These are phyloP conservation scores for Erynnis tages DNA, from an alignment of 2,888 invertebrate genomes.

Conservation along the genomic window DNA sequence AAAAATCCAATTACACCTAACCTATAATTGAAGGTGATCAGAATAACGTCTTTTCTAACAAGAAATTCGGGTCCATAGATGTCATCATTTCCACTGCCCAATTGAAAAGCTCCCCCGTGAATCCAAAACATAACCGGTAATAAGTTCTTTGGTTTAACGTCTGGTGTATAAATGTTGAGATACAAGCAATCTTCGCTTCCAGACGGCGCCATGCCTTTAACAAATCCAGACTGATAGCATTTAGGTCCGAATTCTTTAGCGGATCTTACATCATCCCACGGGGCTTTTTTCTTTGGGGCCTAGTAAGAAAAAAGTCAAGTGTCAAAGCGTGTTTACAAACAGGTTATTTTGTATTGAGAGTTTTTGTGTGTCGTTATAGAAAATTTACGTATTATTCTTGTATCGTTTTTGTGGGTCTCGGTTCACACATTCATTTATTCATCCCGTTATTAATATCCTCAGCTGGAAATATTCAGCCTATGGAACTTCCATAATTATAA, in stretches of 20 bases:
- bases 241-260: constrained; percentile 1
- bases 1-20: constrained; percentile 49
- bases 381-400: too few species aligned
- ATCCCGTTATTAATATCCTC: too few species aligned
- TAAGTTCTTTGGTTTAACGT: constrained; percentile 34
- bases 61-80: constrained; percentile 52
- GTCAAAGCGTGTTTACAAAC: too few species aligned
- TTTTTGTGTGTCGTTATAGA: too few species aligned
- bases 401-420: too few species aligned
- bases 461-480: too few species aligned
- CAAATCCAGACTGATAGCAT: neutral
- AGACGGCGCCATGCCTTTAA: neutral
- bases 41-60: constrained; percentile 53
- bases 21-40: constrained; percentile 64
- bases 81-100: constrained; percentile 43
- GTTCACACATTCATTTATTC: too few species aligned
- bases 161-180: constrained; percentile 52
- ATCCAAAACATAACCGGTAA: constrained; percentile 63
- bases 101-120: constrained; percentile 58
- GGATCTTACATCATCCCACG: neutral
- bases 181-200: constrained; percentile 39
- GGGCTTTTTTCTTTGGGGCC: neutral
- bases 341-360: too few species aligned
- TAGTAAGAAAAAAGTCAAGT: neutral
- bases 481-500: too few species aligned